These are phyloP conservation scores for Caracal caracal DNA, from an alignment of 2,113 vertebrate species.

Conservation along the genomic window DNA sequence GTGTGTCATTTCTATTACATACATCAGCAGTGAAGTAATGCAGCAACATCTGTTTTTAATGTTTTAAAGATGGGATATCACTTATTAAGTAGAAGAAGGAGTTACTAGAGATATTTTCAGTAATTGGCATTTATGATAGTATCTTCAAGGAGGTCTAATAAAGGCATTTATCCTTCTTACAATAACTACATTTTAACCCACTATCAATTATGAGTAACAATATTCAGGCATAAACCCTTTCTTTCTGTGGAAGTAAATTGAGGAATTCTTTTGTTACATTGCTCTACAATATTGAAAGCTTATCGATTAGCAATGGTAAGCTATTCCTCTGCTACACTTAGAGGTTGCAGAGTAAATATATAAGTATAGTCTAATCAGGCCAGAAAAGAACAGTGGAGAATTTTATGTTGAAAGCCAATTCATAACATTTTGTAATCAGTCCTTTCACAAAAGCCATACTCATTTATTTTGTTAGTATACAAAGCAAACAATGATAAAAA, in stretches of 20 bases:
- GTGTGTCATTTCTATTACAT: slow-evolving; percentile 88
- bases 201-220: not conserved
- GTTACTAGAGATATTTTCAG: slow-evolving; percentile 80
- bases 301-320: slow-evolving; percentile 1
- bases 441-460: slow-evolving; percentile 30
- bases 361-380: not conserved
- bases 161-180: slow-evolving; percentile 68
- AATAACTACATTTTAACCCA: slow-evolving; percentile 69
- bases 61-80: slow-evolving; percentile 85
- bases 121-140: slow-evolving; percentile 76
- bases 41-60: slow-evolving; percentile 87
- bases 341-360: not conserved
- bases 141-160: slow-evolving; percentile 71
- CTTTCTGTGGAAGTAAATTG: slow-evolving; percentile 34
- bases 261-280: not conserved
- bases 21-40: slow-evolving; percentile 89
- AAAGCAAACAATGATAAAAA: not conserved
- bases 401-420: not conserved
- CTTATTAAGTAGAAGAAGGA: slow-evolving; percentile 86
- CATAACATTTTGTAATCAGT: slow-evolving; percentile 34
- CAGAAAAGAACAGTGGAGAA: not conserved
- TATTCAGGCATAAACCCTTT: slow-evolving; percentile 3
- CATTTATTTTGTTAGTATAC: not conserved
- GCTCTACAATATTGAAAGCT: not conserved
- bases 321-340: not conserved